Evolutionary conservation across 2,888 invertebrate species (phyloP), one percentile per base, ranked within the genome.

Genomic region (Callimorpha dominula): DNA sequence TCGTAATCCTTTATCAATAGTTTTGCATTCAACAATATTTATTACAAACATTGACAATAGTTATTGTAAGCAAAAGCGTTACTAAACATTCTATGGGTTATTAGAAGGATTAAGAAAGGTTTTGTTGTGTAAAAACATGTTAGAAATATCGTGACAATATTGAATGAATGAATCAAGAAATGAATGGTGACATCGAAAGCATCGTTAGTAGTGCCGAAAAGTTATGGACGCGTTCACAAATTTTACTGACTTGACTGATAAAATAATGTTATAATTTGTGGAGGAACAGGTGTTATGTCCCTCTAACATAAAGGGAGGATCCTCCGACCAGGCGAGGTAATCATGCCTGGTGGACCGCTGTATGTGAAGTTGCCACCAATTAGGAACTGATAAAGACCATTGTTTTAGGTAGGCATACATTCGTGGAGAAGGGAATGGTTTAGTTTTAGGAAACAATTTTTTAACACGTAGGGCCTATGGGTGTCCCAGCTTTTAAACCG

Each of bases 41-140:
- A 50, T 62, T 20, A 52, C 43, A 50, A 67, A 62, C 20, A 42
- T 60, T 31, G 31, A 31, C 50, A 68, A 60, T 31, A 60, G 43
- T 17, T 49, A 60, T 60, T 60, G 60, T 31, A 68, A 46, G 50
- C 52, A 50, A 66, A 71, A 71, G 66, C 62, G 63, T 67, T 67
- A 71, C 9, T 8, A 60, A 57, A 71, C n/a, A 65, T 60, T 49
- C 31, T 50, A 42, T 3, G 8, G 4, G 7, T 15, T 65, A 65
- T 60, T 50, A 52, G 43, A 67, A 71, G 60, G 68, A 68, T 68
- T 68, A 68, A 40, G 15, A 31, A 20, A 8, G 14, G 1, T 15
- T 17, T 43, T 54, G 42, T 52, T 42, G 42, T 6, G 17, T 12
- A 12, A 2, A n/a, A 67, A 67, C 49, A 52, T 67, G 54, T 40